Percentiles rank a stretch among this genome's conserved stretches.
Conservation (phyloP, 2,113 vertebrate species). For the Sebastes schlegelii region DNA sequence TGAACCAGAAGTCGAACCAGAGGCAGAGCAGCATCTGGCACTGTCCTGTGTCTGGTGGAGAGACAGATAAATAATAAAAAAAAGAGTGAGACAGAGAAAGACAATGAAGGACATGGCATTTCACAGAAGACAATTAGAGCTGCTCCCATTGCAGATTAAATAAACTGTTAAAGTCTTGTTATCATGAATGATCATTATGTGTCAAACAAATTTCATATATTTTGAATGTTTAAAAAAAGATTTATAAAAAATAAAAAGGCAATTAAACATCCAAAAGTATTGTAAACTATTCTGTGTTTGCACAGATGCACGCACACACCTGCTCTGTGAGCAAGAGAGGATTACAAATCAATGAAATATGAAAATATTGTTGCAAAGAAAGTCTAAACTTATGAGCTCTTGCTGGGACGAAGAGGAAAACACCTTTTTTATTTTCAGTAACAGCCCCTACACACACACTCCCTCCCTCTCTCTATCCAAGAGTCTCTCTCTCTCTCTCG, state of each 20-base stretch:
- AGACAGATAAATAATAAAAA: constrained; percentile 12
- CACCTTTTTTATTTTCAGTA: constrained; percentile 40
- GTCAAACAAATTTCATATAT: not conserved
- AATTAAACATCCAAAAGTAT: not conserved
- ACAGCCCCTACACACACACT: constrained; percentile 11
- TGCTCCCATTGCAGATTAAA: not conserved
- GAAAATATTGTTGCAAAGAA: constrained; percentile 12
- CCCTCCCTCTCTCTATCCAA: not conserved
- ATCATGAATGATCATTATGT: not conserved
- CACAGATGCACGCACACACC: constrained; percentile 28
- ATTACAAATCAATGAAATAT: constrained; percentile 18
- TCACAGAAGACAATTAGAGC: not conserved
- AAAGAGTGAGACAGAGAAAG: constrained; percentile 6
- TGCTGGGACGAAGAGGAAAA: constrained; percentile 38
- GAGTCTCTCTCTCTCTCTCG: not conserved
- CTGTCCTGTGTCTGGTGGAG: constrained; percentile 37
- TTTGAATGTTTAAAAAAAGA: not conserved
- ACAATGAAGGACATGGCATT: not conserved
- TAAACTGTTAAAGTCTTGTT: not conserved
- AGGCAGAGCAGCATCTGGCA: constrained; percentile 71
- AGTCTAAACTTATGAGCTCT: constrained; percentile 18
- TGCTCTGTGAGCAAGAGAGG: constrained; percentile 27
- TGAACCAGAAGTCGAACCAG: constrained; percentile 71
- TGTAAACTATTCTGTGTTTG: not conserved
- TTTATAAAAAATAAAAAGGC: not conserved